Evolutionary conservation across 1,140 invertebrate genomes (phyloP).

Genomic region (Drosophila punjabiensis): DNA sequence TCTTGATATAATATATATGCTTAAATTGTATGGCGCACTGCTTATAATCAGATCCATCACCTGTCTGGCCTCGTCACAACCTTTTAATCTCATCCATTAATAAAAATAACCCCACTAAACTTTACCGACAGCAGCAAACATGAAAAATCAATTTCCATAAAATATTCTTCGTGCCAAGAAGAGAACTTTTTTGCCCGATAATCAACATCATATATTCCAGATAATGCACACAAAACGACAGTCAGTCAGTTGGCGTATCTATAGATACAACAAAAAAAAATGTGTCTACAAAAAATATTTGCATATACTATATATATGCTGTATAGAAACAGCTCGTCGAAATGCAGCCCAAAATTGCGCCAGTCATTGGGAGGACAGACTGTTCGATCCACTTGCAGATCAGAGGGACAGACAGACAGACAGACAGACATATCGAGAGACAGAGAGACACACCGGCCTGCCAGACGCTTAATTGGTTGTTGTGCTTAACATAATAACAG

Average conservation of each 20-base stretch:
- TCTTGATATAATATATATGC: background rate
- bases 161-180: slow-evolving; percentile 22
- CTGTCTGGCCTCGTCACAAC: slow-evolving; percentile 10
- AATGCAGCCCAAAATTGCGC: slow-evolving; percentile 39
- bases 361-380: slow-evolving; percentile 31
- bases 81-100: slow-evolving; percentile 25
- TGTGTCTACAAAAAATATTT: slow-evolving; percentile 32
- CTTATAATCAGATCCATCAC: slow-evolving; percentile 12
- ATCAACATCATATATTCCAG: slow-evolving; percentile 37
- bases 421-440: slow-evolving; percentile 3
- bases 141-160: slow-evolving; percentile 42
- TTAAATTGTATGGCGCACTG: background rate
- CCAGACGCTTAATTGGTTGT: slow-evolving; percentile 79
- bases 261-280: slow-evolving; percentile 24
- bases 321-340: background rate
- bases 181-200: slow-evolving; percentile 14
- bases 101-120: slow-evolving; percentile 18
- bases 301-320: slow-evolving; percentile 12
- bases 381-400: slow-evolving; percentile 31
- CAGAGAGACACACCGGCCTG: slow-evolving; percentile 41
- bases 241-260: slow-evolving; percentile 32
- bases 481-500: slow-evolving; percentile 80
- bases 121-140: background rate
- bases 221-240: slow-evolving; percentile 37
- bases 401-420: slow-evolving; percentile 26